Evolutionary conservation across 2,797 vertebrate species (phyloP).

Genomic region (Euthynnus affinis): DNA sequence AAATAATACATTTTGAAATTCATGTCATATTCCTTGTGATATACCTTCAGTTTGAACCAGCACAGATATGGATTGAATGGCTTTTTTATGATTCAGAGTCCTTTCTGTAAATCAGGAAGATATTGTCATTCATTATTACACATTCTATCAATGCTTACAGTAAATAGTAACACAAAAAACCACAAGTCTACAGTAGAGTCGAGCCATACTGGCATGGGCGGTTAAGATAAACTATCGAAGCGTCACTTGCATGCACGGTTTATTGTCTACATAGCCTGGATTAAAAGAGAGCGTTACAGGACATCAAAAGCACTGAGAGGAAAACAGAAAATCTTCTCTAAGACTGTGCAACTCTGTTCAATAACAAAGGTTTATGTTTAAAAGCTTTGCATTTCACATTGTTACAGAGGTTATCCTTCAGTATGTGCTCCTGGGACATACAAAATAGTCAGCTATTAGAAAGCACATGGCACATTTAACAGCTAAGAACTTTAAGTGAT

Average conservation of each 20-base stretch:
- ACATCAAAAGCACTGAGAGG: slow-evolving; percentile 78
- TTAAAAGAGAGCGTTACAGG: slow-evolving; percentile 77
- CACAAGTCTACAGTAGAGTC: slow-evolving; percentile 81
- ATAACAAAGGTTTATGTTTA: slow-evolving; percentile 76
- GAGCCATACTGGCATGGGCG: slow-evolving; percentile 68
- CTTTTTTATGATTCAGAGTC: slow-evolving; percentile 68
- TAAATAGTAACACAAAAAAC: slow-evolving; percentile 82
- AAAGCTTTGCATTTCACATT: slow-evolving; percentile 79
- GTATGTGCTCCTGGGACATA: slow-evolving; percentile 80
- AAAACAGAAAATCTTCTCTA: slow-evolving; percentile 70
- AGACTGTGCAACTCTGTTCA: slow-evolving; percentile 72
- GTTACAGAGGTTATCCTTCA: slow-evolving; percentile 70
- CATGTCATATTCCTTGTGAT: slow-evolving; percentile 56
- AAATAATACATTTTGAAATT: slow-evolving; percentile 74
- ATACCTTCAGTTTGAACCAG: slow-evolving; percentile 58
- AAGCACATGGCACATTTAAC: slow-evolving; percentile 81
- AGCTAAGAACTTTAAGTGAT: slow-evolving; percentile 75
- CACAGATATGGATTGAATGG: slow-evolving; percentile 67
- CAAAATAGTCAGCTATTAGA: slow-evolving; percentile 81
- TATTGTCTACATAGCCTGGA: slow-evolving; percentile 76
- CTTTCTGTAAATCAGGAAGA: slow-evolving; percentile 58
- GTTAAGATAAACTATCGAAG: slow-evolving; percentile 79
- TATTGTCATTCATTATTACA: slow-evolving; percentile 66
- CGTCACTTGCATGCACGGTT: slow-evolving; percentile 85
- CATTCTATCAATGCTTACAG: slow-evolving; percentile 75